phyloP scores from a whole-genome alignment of 2,113 vertebrate species.

The Varanus salvator region DNA sequence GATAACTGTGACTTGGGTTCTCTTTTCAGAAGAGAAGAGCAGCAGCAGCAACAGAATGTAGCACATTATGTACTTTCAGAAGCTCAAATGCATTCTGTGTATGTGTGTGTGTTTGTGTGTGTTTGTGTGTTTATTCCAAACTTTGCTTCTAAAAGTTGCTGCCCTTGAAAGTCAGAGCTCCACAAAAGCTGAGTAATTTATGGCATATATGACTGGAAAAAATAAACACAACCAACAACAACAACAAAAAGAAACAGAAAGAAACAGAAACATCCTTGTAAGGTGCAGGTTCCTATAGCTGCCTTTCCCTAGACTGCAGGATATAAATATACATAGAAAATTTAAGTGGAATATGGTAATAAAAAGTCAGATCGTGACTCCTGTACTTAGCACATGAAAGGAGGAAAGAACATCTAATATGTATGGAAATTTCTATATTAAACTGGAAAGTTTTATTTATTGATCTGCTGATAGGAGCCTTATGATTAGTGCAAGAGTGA shows the following conservation, averaged over 20 bases:
- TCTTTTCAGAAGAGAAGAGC: not conserved
- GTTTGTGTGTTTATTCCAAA: constrained; percentile 28
- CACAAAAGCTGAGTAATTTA: constrained; percentile 51
- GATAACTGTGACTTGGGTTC: not conserved
- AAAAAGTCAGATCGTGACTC: constrained; percentile 58
- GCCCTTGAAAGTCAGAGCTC: constrained; percentile 56
- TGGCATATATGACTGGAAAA: constrained; percentile 26
- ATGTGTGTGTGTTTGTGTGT: not conserved
- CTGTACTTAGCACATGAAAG: constrained; percentile 60
- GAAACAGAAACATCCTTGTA: not conserved
- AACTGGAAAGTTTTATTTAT: constrained; percentile 58
- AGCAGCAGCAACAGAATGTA: not conserved
- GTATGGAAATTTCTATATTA: constrained; percentile 65
- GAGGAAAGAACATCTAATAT: constrained; percentile 50
- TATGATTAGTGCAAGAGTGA: constrained; percentile 47
- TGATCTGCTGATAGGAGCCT: constrained; percentile 32
- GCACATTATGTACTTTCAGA: not conserved
- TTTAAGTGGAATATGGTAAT: constrained; percentile 52
- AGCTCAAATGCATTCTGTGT: not conserved
- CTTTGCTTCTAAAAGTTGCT: constrained; percentile 45
- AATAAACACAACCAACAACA: not conserved
- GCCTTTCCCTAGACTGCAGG: constrained; percentile 34
- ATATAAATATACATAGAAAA: constrained; percentile 68
- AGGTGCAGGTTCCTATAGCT: constrained; percentile 56
- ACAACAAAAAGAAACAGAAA: no score